phyloP scores from a whole-genome alignment of 2,888 invertebrate species.

The Cheilosia grossa region DNA sequence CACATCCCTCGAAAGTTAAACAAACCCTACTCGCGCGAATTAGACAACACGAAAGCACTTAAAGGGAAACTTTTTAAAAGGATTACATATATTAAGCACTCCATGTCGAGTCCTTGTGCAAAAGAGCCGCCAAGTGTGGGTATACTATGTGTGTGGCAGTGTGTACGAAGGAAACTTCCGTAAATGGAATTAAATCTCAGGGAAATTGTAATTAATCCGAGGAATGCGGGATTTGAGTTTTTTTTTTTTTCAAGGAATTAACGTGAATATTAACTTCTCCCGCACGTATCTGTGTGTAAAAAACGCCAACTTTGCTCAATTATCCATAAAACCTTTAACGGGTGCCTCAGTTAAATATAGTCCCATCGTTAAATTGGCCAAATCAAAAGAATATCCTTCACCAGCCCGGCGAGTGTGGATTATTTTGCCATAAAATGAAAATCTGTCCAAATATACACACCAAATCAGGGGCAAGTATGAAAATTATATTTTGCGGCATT shows the following conservation, averaged over 20 bases:
- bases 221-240: not conserved
- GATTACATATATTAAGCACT: slow-evolving; percentile 61
- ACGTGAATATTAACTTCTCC: slow-evolving; percentile 3
- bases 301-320: slow-evolving; percentile 33
- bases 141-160: not conserved
- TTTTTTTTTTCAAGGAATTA: not conserved
- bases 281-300: not conserved
- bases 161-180: slow-evolving; percentile 31
- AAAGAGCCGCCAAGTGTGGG: slow-evolving; percentile 9
- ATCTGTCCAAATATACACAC: slow-evolving; percentile 54
- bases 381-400: slow-evolving; percentile 56
- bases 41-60: slow-evolving; percentile 70
- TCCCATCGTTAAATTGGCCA: slow-evolving; percentile 58
- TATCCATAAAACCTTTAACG: slow-evolving; percentile 48
- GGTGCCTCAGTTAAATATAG: slow-evolving; percentile 9
- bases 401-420: slow-evolving; percentile 34
- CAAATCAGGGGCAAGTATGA: slow-evolving; percentile 40
- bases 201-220: slow-evolving; percentile 61
- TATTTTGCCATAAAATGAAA: slow-evolving; percentile 67
- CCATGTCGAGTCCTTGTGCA: slow-evolving; percentile 35
- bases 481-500: slow-evolving; percentile 72
- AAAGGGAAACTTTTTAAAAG: slow-evolving; percentile 62
- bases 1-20: slow-evolving; percentile 30
- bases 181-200: slow-evolving; percentile 59
- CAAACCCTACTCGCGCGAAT: slow-evolving; percentile 59